A percentile compares a stretch with the other conserved stretches of the same genome.
phyloP scores from a whole-genome alignment of 2,888 invertebrate genomes.

The Drosophila flavopinicola region DNA sequence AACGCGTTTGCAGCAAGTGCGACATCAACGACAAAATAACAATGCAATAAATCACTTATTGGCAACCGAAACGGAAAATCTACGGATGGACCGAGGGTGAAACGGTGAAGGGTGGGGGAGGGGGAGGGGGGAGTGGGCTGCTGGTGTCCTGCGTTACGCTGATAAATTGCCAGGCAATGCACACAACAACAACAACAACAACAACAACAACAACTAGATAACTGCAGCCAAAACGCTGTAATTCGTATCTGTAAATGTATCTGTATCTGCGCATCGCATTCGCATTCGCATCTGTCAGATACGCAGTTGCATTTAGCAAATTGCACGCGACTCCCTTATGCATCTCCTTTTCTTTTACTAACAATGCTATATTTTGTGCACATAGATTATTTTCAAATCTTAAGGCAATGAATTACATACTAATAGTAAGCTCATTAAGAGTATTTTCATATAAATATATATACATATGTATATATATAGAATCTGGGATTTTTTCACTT shows the following conservation, averaged over 20 bases:
- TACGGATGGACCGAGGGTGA: not conserved
- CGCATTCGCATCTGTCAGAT: constrained; percentile 62
- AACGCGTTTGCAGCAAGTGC: constrained; percentile 67
- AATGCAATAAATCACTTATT: constrained; percentile 76
- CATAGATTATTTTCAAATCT: too few relatives aligned
- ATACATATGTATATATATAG: too few relatives aligned
- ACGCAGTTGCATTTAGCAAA: constrained; percentile 68
- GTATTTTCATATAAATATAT: too few relatives aligned
- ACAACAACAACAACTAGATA: constrained; percentile 34
- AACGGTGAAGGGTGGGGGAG: not conserved
- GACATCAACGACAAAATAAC: constrained; percentile 77
- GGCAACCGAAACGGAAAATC: constrained; percentile 4
- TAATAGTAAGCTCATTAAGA: too few relatives aligned
- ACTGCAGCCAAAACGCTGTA: constrained; percentile 42
- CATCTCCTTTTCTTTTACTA: too few relatives aligned
- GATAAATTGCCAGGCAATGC: constrained; percentile 66
- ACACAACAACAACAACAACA: constrained; percentile 36
- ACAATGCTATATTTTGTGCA: too few relatives aligned
- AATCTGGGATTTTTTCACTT: too few relatives aligned
- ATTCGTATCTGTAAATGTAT: too few relatives aligned
- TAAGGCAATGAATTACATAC: too few relatives aligned
- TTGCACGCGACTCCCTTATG: too few relatives aligned
- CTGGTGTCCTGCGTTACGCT: constrained; percentile 32
- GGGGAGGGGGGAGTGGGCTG: constrained; percentile 4
- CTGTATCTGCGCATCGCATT: constrained; percentile 35